A percentile compares a stretch with the other conserved stretches of the same genome.
Evolutionary conservation across 2,888 invertebrate genomes (phyloP).

Genomic region (Tanytarsus gracilentus): DNA sequence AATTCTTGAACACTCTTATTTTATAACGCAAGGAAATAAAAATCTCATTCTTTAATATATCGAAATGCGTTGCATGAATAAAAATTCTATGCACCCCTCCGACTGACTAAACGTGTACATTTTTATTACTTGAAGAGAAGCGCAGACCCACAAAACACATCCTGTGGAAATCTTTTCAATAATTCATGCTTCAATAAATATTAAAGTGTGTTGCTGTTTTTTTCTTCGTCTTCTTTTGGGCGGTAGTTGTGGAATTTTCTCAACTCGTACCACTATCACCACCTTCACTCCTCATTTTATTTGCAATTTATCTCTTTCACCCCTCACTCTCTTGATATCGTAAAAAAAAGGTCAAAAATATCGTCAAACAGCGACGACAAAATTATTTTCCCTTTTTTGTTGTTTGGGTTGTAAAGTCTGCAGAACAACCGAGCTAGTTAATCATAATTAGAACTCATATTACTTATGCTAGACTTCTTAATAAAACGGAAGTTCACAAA

Average conservation of each 20-base stretch:
- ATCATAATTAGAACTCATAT: conserved; percentile 10
- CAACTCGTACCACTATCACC: neutral
- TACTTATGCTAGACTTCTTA: neutral
- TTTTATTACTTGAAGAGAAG: neutral
- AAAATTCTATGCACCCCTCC: neutral
- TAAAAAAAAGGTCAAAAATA: neutral
- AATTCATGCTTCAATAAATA: conserved; percentile 25
- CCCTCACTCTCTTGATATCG: too few species aligned
- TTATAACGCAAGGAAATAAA: too few species aligned
- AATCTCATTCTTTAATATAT: too few species aligned
- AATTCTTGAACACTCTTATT: too few species aligned
- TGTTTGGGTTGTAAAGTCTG: neutral
- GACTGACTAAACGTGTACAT: neutral
- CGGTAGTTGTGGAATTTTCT: neutral
- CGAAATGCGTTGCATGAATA: neutral
- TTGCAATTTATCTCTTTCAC: too few species aligned
- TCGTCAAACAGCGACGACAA: neutral
- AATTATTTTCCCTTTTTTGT: neutral
- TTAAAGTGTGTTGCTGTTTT: conserved; percentile 13
- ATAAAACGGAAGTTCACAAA: neutral
- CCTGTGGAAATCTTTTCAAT: conserved; percentile 10
- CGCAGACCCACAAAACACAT: neutral
- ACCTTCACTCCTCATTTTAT: too few species aligned
- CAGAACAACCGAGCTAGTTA: conserved; percentile 4
- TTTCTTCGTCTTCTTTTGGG: neutral